phyloP scores from a whole-genome alignment of 2,797 vertebrate genomes.

The Amphiprion clarkii region DNA sequence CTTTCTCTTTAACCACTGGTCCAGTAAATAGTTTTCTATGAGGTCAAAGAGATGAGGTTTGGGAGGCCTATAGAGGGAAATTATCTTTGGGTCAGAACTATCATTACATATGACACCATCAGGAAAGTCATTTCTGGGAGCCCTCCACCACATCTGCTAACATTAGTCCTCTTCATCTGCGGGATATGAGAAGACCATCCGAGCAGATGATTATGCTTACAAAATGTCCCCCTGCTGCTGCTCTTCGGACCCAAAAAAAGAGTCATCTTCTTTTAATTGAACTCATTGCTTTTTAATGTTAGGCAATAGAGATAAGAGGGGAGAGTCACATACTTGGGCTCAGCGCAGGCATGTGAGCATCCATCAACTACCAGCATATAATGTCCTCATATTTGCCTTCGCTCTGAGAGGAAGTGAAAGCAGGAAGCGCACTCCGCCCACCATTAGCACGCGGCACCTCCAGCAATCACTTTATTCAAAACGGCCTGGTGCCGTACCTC shows the following conservation, averaged over 20 bases:
- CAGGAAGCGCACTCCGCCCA: conserved; percentile 65
- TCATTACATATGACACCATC: conserved; percentile 76
- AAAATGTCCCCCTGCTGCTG: conserved; percentile 63
- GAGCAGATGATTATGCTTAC: conserved; percentile 78
- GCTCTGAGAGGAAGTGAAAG: conserved; percentile 64
- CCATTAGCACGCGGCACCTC: conserved; percentile 75
- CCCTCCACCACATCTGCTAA: conserved; percentile 76
- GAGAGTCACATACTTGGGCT: conserved; percentile 51
- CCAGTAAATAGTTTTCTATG: conserved; percentile 67
- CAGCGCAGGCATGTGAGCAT: conserved; percentile 56
- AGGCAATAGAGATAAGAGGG: conserved; percentile 74
- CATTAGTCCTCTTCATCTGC: conserved; percentile 81
- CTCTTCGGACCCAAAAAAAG: conserved; percentile 67
- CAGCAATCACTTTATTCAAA: conserved; percentile 79
- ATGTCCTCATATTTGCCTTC: conserved; percentile 60
- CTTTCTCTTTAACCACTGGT: conserved; percentile 55
- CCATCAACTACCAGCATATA: conserved; percentile 68
- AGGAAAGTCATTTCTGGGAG: conserved; percentile 66
- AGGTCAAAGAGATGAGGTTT: conserved; percentile 61
- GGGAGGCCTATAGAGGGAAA: conserved; percentile 49
- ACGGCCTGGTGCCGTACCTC: conserved; percentile 66
- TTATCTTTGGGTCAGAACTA: conserved; percentile 73
- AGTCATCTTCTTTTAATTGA: conserved; percentile 82
- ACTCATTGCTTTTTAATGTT: conserved; percentile 82
- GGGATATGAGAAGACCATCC: conserved; percentile 73